Base-by-base conservation (phyloP, 2,797 vertebrate species). In the Sphenodon punctatus region DNA sequence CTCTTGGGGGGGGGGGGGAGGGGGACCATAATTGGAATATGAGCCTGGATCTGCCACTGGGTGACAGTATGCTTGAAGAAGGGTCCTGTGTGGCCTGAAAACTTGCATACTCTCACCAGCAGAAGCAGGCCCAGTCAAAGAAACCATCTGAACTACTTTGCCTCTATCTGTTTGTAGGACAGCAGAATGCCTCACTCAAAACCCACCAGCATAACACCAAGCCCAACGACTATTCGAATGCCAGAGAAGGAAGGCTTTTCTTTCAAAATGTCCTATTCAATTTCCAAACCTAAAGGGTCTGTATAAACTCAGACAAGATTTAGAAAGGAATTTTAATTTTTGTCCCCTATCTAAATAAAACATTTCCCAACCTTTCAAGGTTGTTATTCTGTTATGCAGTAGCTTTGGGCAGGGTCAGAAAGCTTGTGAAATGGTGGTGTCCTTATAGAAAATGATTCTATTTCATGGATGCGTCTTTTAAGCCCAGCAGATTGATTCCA, bases 271-370 rank as follows among this genome's bases (percentile, higher is more conserved):
- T 19, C 60, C 46, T 10, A 56, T 38, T 63, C 39, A 1, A 1
- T 16, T 73, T 82, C 86, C 78, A 86, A 20, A 68, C 80, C 56
- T 66, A 73, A 82, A 70, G 39, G 80, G 67, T 1, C 51, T 60
- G 51, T 88, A 60, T 76, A 5, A 12, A 48, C 76, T 73, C 75
- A 39, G 77, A 68, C 0, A 2, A 27, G 34, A 45, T 80, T 5
- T 49, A 78, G 7, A 53, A 74, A 67, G 0, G 0, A 60, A 38
- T 38, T 15, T 63, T 59, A 22, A 23, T 68, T 86, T 78, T 60
- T 8, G 56, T 78, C 63, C 58, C 6, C 0, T 0, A 0, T 23
- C n/a, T 51, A 80, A 61, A 80, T 71, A 51, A 82, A 82, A 9
- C 1, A 51, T 53, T 30, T n/a, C n/a, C 0, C 46, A 76, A 67